phyloP scores from a whole-genome alignment of 2,888 invertebrate genomes.

The Trachelus stipa region DNA sequence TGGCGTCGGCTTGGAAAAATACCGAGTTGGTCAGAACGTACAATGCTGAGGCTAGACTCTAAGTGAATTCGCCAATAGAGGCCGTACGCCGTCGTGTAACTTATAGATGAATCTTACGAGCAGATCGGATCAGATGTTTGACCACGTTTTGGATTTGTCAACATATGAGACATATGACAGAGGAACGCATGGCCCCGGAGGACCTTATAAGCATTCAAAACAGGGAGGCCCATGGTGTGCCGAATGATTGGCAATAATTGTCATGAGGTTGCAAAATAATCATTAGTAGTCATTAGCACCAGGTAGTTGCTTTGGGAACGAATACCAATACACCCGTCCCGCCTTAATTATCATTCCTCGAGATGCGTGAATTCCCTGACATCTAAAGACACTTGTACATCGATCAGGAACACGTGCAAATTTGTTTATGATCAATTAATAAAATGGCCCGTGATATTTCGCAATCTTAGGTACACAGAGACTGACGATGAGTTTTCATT shows the following conservation, averaged over 20 bases:
- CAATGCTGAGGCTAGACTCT: background rate
- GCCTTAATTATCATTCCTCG: background rate
- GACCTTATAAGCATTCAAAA: background rate
- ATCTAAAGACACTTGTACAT: background rate
- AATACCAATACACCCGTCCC: background rate
- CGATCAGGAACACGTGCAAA: background rate
- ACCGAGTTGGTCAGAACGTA: constrained; percentile 15
- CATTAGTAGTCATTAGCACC: constrained; percentile 4
- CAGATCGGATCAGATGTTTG: background rate
- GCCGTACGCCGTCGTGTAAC: background rate
- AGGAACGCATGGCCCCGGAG: background rate
- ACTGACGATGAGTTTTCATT: background rate
- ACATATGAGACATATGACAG: background rate
- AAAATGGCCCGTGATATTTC: background rate
- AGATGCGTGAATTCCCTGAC: background rate
- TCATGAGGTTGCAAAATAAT: constrained; percentile 4
- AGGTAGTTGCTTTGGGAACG: background rate
- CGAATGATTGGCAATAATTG: constrained; percentile 3
- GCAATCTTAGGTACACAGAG: too few species aligned
- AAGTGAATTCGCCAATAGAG: background rate
- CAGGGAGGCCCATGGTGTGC: background rate
- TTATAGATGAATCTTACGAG: background rate
- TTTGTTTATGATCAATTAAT: background rate
- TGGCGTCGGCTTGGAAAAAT: constrained; percentile 16
- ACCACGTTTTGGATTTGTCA: background rate